Conservation (phyloP, 2,888 invertebrate genomes). For the Papilio protenor region DNA sequence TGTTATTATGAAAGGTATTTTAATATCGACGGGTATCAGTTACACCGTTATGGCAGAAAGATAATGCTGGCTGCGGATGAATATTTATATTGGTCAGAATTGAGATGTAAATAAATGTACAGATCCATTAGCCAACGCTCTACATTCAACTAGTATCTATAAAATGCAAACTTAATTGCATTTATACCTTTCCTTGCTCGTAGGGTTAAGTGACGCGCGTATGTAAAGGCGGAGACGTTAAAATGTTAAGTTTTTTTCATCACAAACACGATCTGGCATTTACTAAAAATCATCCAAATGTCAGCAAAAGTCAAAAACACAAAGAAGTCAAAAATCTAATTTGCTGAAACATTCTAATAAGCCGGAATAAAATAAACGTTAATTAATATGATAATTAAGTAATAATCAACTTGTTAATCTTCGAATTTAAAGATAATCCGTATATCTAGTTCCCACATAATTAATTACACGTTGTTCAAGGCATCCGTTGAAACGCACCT, state of each 20-base stretch:
- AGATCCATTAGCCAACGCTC: conserved; percentile 65
- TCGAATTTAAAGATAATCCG: conserved; percentile 1
- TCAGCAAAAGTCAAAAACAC: neutral
- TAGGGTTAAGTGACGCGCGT: conserved; percentile 46
- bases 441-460: conserved; percentile 22
- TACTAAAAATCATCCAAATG: neutral
- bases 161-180: conserved; percentile 52
- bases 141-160: conserved; percentile 55
- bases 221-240: conserved; percentile 38
- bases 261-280: neutral
- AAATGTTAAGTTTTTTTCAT: conserved; percentile 17
- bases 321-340: neutral
- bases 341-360: conserved; percentile 1
- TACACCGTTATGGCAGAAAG: conserved; percentile 65
- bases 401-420: conserved; percentile 24
- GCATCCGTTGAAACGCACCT: conserved; percentile 17
- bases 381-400: conserved; percentile 27
- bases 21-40: conserved; percentile 59
- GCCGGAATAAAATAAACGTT: neutral
- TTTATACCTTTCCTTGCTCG: conserved; percentile 49
- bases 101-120: conserved; percentile 74
- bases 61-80: conserved; percentile 66
- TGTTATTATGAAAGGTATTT: conserved; percentile 53
- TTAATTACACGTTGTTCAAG: conserved; percentile 8
- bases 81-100: conserved; percentile 71